A percentile compares a stretch with the other conserved stretches of the same genome.
Conservation (phyloP, 2,113 vertebrate genomes). For the Ardeotis arabs region DNA sequence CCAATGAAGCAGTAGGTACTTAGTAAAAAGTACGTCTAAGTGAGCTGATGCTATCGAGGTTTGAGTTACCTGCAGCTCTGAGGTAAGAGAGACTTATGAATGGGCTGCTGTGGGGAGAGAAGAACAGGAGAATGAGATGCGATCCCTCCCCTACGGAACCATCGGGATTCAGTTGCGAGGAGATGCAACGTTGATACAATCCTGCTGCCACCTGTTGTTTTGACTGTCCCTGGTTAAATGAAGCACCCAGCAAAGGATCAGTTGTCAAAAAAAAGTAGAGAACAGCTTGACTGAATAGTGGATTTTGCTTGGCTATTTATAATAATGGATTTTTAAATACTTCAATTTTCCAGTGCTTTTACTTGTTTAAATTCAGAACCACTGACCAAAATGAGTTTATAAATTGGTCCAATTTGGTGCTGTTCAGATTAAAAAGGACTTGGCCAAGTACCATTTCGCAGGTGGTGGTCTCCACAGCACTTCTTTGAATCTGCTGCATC, state of each 20-base stretch:
- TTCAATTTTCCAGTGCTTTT: neutral
- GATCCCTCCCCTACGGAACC: neutral
- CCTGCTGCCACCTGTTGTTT: conserved; percentile 63
- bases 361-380: neutral
- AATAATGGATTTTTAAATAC: neutral
- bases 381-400: neutral
- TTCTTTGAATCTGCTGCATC: neutral
- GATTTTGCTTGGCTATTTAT: neutral
- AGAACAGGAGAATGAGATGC: neutral
- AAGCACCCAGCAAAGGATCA: conserved; percentile 30
- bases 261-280: conserved; percentile 49
- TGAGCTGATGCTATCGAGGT: conserved; percentile 23
- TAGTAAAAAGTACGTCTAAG: conserved; percentile 32
- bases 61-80: conserved; percentile 50
- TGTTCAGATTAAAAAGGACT: neutral
- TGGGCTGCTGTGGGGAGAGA: neutral
- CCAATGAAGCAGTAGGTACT: conserved; percentile 27
- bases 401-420: neutral
- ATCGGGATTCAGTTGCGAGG: neutral
- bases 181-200: neutral
- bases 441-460: neutral
- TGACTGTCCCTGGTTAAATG: conserved; percentile 8
- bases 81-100: conserved; percentile 29
- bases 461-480: neutral
- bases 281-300: conserved; percentile 6